Conservation (phyloP, 35 echinoderm and acorn worm species). For the Chiridota heheva region DNA sequence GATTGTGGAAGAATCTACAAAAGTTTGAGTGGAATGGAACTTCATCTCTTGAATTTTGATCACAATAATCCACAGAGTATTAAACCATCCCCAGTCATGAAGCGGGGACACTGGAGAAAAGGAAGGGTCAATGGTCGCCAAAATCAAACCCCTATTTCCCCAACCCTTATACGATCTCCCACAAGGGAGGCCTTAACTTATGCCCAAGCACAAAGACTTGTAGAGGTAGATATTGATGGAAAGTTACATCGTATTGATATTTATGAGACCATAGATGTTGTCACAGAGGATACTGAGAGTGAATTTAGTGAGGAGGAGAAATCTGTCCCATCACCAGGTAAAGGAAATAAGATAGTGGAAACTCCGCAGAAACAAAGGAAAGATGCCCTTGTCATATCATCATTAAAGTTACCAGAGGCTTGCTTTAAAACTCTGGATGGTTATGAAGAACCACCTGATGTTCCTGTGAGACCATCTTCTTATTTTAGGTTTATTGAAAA, state of each 20-base stretch:
- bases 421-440: slow-evolving; percentile 75
- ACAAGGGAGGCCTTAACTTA: slow-evolving; percentile 88
- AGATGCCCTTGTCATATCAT: slow-evolving; percentile 37
- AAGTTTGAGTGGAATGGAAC: slow-evolving; percentile 84
- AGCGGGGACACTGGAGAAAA: slow-evolving; percentile 76
- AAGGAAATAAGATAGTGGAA: slow-evolving; percentile 54
- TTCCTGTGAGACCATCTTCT: slow-evolving; percentile 62
- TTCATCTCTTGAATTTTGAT: slow-evolving; percentile 90
- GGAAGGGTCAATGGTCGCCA: slow-evolving; percentile 52
- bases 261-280: slow-evolving; percentile 91
- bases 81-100: slow-evolving; percentile 60
- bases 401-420: slow-evolving; percentile 90
- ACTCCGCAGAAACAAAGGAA: slow-evolving; percentile 59
- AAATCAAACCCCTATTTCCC: slow-evolving; percentile 59
- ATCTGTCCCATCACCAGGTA: slow-evolving; percentile 44
- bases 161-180: slow-evolving; percentile 75
- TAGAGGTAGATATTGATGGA: slow-evolving; percentile 96
- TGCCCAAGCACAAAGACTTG: slow-evolving; percentile 96
- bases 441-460: slow-evolving; percentile 90
- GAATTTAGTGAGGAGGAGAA: slow-evolving; percentile 92
- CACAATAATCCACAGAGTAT: slow-evolving; percentile 87
- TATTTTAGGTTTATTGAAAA: slow-evolving; percentile 98
- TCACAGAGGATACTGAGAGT: slow-evolving; percentile 89
- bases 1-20: slow-evolving; percentile 94
- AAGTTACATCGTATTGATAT: slow-evolving; percentile 87